Percentiles rank a stretch among this genome's conserved stretches.
phyloP scores from a whole-genome alignment of 1,140 invertebrate genomes.

The Spodoptera frugiperda region DNA sequence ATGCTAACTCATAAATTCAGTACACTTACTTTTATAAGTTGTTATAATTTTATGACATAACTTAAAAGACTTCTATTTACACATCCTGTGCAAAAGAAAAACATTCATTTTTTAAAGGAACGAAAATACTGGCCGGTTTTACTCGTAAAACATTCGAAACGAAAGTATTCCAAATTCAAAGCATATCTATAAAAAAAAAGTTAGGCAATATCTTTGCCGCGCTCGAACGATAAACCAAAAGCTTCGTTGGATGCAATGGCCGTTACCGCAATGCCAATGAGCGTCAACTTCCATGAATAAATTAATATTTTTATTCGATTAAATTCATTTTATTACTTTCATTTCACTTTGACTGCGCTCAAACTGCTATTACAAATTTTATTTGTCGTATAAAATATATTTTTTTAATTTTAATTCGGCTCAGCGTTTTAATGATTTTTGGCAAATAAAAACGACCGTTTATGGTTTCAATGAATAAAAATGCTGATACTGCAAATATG shows the following conservation, averaged over 20 bases:
- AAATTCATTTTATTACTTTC: slow-evolving; percentile 20
- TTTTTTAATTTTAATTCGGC: slow-evolving; percentile 15
- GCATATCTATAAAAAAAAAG: neutral
- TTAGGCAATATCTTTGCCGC: neutral
- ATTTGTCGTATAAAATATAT: slow-evolving; percentile 17
- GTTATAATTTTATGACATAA: no score
- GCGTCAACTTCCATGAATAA: slow-evolving; percentile 20
- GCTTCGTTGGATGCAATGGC: neutral
- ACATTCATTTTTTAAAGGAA: no score
- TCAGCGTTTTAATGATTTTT: slow-evolving; percentile 20
- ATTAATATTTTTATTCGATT: slow-evolving; percentile 32
- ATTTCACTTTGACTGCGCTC: slow-evolving; percentile 23
- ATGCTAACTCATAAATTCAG: no score
- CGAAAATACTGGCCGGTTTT: no score
- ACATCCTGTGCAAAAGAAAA: no score
- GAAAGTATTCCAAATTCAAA: no score
- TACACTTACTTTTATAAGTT: no score
- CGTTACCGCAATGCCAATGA: slow-evolving; percentile 16
- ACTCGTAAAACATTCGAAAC: no score
- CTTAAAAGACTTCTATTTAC: no score
- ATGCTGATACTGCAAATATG: no score
- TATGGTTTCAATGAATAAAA: neutral
- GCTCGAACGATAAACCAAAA: slow-evolving; percentile 1
- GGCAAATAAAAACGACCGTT: slow-evolving; percentile 24
- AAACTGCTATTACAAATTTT: slow-evolving; percentile 28